phyloP scores from a whole-genome alignment of 2,113 vertebrate genomes.

The Halcyon senegalensis region DNA sequence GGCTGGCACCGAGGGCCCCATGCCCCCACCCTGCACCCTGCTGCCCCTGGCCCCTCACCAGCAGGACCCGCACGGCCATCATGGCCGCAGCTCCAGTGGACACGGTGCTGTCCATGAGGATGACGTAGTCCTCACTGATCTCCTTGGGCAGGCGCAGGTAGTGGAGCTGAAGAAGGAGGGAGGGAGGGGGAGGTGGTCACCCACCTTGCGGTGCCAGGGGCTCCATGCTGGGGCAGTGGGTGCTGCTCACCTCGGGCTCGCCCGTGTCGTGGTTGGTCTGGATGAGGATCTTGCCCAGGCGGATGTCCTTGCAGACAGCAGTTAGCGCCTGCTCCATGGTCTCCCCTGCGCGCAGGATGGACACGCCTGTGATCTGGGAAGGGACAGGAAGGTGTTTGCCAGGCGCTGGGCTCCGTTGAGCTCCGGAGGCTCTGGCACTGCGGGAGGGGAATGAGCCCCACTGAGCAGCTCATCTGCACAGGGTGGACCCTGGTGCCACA shows the following conservation, averaged over 20 bases:
- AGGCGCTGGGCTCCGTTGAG: accelerated
- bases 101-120: conserved; percentile 93
- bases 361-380: conserved; percentile 87
- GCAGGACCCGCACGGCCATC: conserved; percentile 88
- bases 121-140: conserved; percentile 91
- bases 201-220: not conserved
- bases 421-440: accelerated
- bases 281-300: conserved; percentile 92
- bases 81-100: conserved; percentile 89
- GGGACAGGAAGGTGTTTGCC: not conserved
- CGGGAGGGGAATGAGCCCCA: accelerated
- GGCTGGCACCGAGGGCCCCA: accelerated
- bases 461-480: accelerated
- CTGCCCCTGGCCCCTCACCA: conserved; percentile 50
- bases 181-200: not conserved
- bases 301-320: conserved; percentile 90
- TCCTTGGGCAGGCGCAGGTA: conserved; percentile 91
- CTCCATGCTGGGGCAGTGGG: not conserved
- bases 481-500: accelerated
- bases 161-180: conserved; percentile 78
- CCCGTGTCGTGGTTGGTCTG: conserved; percentile 91
- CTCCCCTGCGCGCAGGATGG: conserved; percentile 89
- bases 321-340: conserved; percentile 92
- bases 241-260: conserved; percentile 78
- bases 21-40: accelerated